These are phyloP conservation scores for Cryptocephalus moraei DNA, from an alignment of 2,888 invertebrate genomes.

Conservation along the genomic window DNA sequence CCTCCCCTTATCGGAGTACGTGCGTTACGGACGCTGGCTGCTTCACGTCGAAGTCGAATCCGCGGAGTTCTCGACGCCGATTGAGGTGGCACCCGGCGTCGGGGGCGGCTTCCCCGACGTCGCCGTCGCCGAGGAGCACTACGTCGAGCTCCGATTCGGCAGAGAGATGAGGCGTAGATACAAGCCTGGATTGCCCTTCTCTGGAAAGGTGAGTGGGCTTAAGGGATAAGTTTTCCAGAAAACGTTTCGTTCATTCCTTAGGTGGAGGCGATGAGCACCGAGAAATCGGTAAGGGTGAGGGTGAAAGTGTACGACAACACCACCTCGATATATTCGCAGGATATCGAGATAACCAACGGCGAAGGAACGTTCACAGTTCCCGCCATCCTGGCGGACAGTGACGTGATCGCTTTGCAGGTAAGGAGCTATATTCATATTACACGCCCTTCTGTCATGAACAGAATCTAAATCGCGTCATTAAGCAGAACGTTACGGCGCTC, in stretches of 20 bases:
- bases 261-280: conserved; percentile 61
- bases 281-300: conserved; percentile 53
- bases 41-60: conserved; percentile 46
- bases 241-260: conserved; percentile 23
- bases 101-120: conserved; percentile 43
- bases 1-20: conserved; percentile 45
- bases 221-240: too few relatives aligned
- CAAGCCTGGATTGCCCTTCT: conserved; percentile 56
- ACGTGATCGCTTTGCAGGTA: conserved; percentile 54
- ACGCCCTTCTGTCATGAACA: not conserved
- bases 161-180: conserved; percentile 54
- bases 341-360: conserved; percentile 57
- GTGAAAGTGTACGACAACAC: conserved; percentile 58
- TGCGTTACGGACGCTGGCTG: conserved; percentile 48
- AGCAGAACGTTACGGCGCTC: too few relatives aligned
- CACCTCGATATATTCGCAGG: conserved; percentile 60
- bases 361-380: conserved; percentile 58
- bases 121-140: conserved; percentile 56
- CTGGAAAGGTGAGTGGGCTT: conserved; percentile 47
- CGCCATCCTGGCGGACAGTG: conserved; percentile 56
- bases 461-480: too few relatives aligned
- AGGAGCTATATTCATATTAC: conserved; percentile 8
- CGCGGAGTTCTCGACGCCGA: conserved; percentile 44
- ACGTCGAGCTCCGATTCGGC: conserved; percentile 54
- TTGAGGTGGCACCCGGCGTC: conserved; percentile 41